Conservation (phyloP, 1,140 invertebrate species). For the Mylabris phalerata region DNA sequence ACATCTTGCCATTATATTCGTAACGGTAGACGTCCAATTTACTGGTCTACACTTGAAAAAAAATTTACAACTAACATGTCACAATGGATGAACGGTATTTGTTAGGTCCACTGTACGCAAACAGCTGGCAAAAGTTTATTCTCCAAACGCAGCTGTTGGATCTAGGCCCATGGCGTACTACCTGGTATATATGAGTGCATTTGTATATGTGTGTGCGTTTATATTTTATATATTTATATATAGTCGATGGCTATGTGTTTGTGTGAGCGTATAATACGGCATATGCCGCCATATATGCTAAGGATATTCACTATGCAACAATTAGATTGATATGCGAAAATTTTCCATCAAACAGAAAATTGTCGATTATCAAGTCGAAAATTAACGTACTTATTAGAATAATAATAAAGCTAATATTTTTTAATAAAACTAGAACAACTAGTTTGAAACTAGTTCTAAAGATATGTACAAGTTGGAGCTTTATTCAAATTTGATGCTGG, state of each 20-base stretch:
- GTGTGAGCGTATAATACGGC: constrained; percentile 22
- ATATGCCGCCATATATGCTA: constrained; percentile 27
- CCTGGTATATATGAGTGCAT: constrained; percentile 23
- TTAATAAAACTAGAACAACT: no score
- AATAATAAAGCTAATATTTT: no score
- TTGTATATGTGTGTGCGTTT: background rate
- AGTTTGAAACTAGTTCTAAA: no score
- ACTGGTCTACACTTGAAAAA: constrained; percentile 4
- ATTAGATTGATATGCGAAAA: no score
- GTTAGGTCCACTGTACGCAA: constrained; percentile 28
- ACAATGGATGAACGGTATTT: constrained; percentile 10
- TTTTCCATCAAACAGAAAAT: no score
- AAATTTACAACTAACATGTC: background rate
- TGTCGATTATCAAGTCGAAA: no score
- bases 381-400: no score
- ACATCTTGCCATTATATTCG: constrained; percentile 36
- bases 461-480: no score
- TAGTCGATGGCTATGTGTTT: no score
- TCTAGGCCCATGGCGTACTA: constrained; percentile 32
- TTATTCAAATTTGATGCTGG: no score
- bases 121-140: constrained; percentile 41
- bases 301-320: background rate
- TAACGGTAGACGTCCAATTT: constrained; percentile 23
- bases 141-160: constrained; percentile 39
- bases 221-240: no score